phyloP scores from a whole-genome alignment of 1,140 invertebrate genomes.

The Drosophila pruinosa region DNA sequence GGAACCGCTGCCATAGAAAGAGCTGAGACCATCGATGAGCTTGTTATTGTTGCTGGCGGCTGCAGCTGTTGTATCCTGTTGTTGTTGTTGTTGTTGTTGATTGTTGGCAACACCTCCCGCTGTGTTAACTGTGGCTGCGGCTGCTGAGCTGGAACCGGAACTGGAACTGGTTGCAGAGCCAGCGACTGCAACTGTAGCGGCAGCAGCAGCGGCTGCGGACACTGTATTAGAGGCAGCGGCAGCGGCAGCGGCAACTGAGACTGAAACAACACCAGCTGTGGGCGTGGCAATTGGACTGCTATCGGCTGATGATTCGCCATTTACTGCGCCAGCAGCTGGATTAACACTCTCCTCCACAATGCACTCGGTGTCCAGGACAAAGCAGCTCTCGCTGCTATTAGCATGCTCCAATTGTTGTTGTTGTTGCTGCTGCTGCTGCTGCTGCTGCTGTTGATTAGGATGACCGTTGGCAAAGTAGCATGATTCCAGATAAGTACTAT shows the following conservation, averaged over 20 bases:
- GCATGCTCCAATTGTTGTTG: conserved; percentile 37
- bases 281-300: conserved; percentile 54
- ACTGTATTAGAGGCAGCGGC: background rate
- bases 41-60: conserved; percentile 57
- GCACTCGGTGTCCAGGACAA: conserved; percentile 45
- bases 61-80: conserved; percentile 26
- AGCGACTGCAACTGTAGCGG: background rate
- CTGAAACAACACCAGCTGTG: conserved; percentile 11
- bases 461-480: conserved; percentile 59
- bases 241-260: background rate
- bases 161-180: background rate
- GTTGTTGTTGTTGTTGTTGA: conserved; percentile 44
- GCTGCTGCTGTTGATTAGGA: conserved; percentile 15
- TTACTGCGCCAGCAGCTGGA: background rate
- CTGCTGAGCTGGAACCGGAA: background rate
- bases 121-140: conserved; percentile 1
- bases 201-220: background rate
- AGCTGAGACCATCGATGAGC: conserved; percentile 79
- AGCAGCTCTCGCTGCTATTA: conserved; percentile 49
- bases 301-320: conserved; percentile 42
- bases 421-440: conserved; percentile 18
- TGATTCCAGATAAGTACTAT: conserved; percentile 69
- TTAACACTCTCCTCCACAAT: conserved; percentile 10
- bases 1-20: conserved; percentile 73
- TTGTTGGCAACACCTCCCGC: background rate